Percentiles rank a stretch among this genome's conserved stretches.
These are phyloP conservation scores for Orthosia gothica DNA, from an alignment of 2,888 invertebrate genomes.

Conservation along the genomic window DNA sequence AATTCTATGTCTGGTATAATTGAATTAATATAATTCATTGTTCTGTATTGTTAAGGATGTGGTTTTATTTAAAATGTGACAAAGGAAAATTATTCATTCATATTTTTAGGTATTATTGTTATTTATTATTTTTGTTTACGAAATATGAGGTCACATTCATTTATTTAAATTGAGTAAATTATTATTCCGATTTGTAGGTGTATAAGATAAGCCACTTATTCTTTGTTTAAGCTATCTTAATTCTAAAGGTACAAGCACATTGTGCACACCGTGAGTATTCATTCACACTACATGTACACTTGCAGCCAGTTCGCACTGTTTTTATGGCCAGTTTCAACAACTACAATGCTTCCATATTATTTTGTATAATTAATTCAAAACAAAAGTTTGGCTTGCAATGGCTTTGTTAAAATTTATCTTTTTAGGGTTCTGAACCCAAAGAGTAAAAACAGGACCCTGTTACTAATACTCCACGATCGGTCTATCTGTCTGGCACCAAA, in stretches of 20 bases:
- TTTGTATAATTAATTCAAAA: not conserved
- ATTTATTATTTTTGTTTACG: not conserved
- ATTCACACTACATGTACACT: not conserved
- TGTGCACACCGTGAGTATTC: not conserved
- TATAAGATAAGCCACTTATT: not conserved
- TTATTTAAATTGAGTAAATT: not conserved
- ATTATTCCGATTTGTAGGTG: not conserved
- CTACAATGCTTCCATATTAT: not conserved
- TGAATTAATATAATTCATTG: conserved; percentile 19
- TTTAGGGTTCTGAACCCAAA: too few species aligned
- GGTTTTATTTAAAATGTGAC: conserved; percentile 1
- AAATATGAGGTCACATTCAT: not conserved
- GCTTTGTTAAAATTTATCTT: too few species aligned
- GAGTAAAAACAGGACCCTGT: too few species aligned
- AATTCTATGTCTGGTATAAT: not conserved
- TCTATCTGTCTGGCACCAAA: too few species aligned
- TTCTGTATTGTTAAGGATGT: conserved; percentile 1
- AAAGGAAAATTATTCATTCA: not conserved
- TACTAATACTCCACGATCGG: too few species aligned
- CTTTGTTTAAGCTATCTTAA: not conserved
- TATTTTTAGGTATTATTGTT: not conserved
- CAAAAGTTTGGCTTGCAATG: not conserved
- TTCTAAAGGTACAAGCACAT: not conserved
- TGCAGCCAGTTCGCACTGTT: not conserved
- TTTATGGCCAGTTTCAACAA: not conserved